These are phyloP conservation scores for Phoebastria nigripes DNA, from an alignment of 2,797 vertebrate species.

Conservation along the genomic window DNA sequence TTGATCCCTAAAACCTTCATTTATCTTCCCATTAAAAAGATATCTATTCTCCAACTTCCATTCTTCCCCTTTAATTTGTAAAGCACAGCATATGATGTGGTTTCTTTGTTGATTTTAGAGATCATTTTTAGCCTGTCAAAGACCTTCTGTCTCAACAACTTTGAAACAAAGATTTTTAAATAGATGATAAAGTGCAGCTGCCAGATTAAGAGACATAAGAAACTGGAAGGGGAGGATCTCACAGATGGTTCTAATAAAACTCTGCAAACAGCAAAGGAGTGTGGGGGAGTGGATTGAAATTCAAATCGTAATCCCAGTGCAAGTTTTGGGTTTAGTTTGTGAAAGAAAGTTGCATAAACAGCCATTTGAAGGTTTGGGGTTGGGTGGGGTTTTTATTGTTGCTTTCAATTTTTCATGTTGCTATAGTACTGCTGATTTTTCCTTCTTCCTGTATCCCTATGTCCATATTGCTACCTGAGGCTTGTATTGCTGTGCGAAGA, in stretches of 20 bases:
- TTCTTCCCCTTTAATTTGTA: neutral
- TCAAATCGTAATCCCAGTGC: neutral
- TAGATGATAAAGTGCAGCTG: slow-evolving; percentile 40
- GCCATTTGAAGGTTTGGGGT: neutral
- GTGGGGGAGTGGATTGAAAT: neutral
- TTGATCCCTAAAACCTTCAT: neutral
- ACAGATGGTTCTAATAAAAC: slow-evolving; percentile 55
- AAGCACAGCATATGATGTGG: neutral
- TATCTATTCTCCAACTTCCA: neutral
- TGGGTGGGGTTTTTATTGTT: neutral
- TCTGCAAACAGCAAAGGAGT: neutral
- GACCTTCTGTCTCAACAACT: slow-evolving; percentile 30
- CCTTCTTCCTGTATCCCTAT: neutral
- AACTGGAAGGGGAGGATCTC: slow-evolving; percentile 14
- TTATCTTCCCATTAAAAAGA: neutral
- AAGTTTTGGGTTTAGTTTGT: neutral
- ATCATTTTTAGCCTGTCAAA: slow-evolving; percentile 41
- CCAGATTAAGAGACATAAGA: neutral
- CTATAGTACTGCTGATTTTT: neutral
- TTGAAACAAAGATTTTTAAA: slow-evolving; percentile 32
- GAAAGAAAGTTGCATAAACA: neutral
- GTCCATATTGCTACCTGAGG: neutral
- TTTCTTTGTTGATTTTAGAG: slow-evolving; percentile 42
- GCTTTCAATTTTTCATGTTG: neutral
- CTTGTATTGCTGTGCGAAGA: neutral